Conservation (phyloP, 2,888 invertebrate species). For the Oscheius sp. region DNA sequence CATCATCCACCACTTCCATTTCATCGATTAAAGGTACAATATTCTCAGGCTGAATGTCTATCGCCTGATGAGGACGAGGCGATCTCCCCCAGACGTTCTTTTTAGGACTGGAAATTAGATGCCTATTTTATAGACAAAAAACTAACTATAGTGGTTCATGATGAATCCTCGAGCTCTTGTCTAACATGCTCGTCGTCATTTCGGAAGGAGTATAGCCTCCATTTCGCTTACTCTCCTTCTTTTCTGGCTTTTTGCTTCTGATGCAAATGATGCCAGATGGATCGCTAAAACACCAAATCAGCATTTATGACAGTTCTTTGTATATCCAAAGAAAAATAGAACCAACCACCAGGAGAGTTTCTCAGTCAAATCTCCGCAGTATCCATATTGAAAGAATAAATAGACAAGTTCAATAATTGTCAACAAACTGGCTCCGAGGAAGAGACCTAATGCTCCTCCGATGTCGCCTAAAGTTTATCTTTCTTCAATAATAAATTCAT, state of each 20-base stretch:
- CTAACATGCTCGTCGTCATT: background rate
- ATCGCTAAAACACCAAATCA: background rate
- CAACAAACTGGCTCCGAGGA: conserved; percentile 65
- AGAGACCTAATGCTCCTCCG: conserved; percentile 68
- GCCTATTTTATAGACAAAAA: background rate
- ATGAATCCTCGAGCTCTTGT: conserved; percentile 1
- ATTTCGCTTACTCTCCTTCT: background rate
- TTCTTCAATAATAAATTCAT: background rate
- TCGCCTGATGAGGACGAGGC: background rate
- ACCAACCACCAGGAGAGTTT: background rate
- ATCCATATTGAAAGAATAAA: conserved; percentile 44
- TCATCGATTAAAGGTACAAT: too few species aligned
- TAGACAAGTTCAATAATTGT: conserved; percentile 68
- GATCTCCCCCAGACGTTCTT: background rate
- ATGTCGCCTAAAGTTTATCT: conserved; percentile 58
- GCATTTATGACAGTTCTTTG: too few species aligned
- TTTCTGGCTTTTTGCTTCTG: background rate
- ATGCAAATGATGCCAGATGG: background rate
- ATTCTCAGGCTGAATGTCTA: background rate
- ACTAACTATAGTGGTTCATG: conserved; percentile 11
- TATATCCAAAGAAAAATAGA: too few species aligned
- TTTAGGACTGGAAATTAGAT: background rate
- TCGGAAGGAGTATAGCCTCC: conserved; percentile 2
- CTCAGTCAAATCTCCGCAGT: conserved; percentile 11
- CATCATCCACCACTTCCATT: background rate